These are phyloP conservation scores for Propithecus deckenii DNA, from an alignment of 2,797 vertebrate genomes.

Conservation along the genomic window DNA sequence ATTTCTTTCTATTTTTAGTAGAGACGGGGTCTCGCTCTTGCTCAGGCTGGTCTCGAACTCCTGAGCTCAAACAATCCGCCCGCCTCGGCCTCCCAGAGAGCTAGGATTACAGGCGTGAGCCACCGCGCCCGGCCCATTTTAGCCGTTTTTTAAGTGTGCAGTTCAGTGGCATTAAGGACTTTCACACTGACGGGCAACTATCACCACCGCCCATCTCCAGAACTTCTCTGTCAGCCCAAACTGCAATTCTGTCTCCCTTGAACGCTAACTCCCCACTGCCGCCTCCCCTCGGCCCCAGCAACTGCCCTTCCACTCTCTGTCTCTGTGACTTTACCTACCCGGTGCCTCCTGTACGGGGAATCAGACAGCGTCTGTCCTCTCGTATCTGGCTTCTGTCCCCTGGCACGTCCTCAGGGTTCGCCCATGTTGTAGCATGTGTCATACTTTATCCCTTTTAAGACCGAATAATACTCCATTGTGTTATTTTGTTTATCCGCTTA, in stretches of 20 bases:
- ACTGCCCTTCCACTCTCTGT: not conserved
- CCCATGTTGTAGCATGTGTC: not conserved
- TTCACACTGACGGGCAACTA: accelerated
- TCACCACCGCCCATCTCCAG: not conserved
- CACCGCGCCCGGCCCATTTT: not conserved
- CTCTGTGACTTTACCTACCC: too few relatives aligned
- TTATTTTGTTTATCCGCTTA: not conserved
- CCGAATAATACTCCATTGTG: not conserved
- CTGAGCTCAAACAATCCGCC: too few relatives aligned
- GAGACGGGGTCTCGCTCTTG: too few relatives aligned
- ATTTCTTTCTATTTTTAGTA: too few relatives aligned
- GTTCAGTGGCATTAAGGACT: not conserved
- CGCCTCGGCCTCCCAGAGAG: too few relatives aligned
- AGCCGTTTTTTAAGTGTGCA: not conserved
- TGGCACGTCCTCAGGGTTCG: not conserved
- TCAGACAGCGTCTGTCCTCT: not conserved
- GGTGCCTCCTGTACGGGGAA: accelerated
- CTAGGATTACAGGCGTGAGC: too few relatives aligned
- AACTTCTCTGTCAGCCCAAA: not conserved
- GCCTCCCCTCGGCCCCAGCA: accelerated
- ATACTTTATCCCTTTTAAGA: not conserved
- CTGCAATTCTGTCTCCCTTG: accelerated
- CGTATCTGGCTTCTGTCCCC: not conserved
- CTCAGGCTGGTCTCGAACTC: too few relatives aligned
- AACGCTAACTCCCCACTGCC: accelerated